Evolutionary conservation across 2,888 invertebrate species (phyloP).

Genomic region (Diarsia mendica): DNA sequence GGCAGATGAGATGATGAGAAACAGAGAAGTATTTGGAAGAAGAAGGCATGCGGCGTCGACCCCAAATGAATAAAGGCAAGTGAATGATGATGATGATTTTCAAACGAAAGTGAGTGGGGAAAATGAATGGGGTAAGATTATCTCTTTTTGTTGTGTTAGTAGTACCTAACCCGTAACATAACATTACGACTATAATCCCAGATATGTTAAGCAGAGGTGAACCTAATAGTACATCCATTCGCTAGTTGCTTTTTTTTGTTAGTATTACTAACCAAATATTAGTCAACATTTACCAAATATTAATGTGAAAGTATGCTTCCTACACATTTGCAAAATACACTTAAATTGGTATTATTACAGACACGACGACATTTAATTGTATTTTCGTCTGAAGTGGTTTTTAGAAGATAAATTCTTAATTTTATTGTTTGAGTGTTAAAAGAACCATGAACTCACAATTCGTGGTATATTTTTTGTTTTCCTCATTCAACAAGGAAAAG

Average conservation of each 20-base stretch:
- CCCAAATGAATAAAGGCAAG: too few relatives aligned
- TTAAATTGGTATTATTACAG: background rate
- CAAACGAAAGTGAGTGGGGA: background rate
- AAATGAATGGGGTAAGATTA: background rate
- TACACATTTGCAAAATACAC: background rate
- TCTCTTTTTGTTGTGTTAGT: background rate
- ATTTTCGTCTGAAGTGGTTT: background rate
- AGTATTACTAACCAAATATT: background rate
- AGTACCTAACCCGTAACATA: too few relatives aligned
- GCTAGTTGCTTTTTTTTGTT: background rate
- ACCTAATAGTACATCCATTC: too few relatives aligned
- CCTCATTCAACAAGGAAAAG: slow-evolving; percentile 17
- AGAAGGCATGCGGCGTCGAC: too few relatives aligned
- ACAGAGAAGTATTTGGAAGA: too few relatives aligned
- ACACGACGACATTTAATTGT: background rate
- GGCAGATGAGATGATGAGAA: too few relatives aligned
- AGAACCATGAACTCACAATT: background rate
- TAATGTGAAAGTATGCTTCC: too few relatives aligned
- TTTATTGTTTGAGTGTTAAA: slow-evolving; percentile 4
- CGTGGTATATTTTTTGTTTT: slow-evolving; percentile 23
- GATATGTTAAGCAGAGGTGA: too few relatives aligned
- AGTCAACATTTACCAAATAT: background rate
- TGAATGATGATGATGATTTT: background rate
- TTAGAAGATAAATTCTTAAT: background rate
- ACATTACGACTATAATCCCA: too few relatives aligned